Conservation (phyloP, 2,113 vertebrate genomes). For the Corythornis cristatus region DNA sequence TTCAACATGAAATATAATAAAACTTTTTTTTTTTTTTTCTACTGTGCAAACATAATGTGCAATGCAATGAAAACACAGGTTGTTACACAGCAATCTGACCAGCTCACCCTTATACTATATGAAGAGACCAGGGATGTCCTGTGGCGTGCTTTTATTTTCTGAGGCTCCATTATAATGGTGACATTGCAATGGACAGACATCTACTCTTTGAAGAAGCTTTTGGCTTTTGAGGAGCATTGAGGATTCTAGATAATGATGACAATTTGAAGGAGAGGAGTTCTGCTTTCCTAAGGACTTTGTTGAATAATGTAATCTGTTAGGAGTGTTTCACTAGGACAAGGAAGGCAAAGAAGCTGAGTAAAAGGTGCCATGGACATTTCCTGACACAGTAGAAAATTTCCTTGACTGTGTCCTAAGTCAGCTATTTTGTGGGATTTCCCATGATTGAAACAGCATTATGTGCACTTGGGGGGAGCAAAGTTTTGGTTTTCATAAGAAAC, state of each 20-base stretch:
- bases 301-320: accelerated
- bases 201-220: not conserved
- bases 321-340: not conserved
- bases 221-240: not conserved
- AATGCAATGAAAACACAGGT: not conserved
- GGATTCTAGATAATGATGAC: not conserved
- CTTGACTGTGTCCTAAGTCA: not conserved
- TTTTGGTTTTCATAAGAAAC: not conserved
- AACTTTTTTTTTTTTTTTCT: not conserved
- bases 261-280: not conserved
- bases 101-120: accelerated
- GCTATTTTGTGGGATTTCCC: not conserved
- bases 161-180: not conserved
- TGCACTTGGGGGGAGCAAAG: accelerated
- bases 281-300: not conserved
- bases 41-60: not conserved
- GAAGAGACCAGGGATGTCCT: not conserved
- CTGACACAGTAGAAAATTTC: not conserved
- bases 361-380: not conserved
- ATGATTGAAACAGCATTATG: not conserved
- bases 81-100: not conserved
- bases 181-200: not conserved
- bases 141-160: not conserved
- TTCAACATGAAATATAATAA: not conserved
- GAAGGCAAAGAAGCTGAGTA: not conserved